phyloP scores from a whole-genome alignment of 2,113 vertebrate species.

The Eonycteris spelaea region DNA sequence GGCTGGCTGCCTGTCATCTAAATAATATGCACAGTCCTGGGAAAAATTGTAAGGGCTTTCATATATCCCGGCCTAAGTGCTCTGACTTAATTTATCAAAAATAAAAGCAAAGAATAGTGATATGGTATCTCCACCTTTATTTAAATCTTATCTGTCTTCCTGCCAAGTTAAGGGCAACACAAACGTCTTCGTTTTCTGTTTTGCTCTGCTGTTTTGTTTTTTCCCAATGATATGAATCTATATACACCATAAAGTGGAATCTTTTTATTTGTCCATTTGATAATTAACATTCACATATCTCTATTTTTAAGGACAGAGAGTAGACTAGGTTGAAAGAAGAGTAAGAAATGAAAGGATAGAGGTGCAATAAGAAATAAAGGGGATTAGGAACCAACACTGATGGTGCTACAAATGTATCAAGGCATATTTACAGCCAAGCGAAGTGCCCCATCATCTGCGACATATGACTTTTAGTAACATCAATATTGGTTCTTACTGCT shows the following conservation, averaged over 20 bases:
- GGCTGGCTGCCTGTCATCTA: not conserved
- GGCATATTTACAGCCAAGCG: not conserved
- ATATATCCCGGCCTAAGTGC: not conserved
- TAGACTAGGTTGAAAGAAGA: not conserved
- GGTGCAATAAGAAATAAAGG: not conserved
- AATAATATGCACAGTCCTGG: not conserved
- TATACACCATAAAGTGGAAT: not conserved
- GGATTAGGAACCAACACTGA: not conserved
- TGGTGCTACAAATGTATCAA: not conserved
- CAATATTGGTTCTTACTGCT: not conserved
- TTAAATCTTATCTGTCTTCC: not conserved
- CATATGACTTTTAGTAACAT: not conserved
- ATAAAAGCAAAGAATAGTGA: not conserved
- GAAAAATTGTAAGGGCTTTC: not conserved
- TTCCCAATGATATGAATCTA: not conserved
- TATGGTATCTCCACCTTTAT: not conserved
- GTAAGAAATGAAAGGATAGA: not conserved
- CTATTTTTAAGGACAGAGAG: not conserved
- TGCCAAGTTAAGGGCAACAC: not conserved
- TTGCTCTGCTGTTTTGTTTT: not conserved
- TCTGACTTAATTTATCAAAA: conserved; percentile 22
- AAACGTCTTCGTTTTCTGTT: not conserved
- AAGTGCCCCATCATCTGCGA: not conserved
- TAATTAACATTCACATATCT: not conserved
- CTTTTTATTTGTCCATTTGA: not conserved